Base-by-base conservation (phyloP, 2,888 invertebrate genomes). In the Stenodera caucasica region DNA sequence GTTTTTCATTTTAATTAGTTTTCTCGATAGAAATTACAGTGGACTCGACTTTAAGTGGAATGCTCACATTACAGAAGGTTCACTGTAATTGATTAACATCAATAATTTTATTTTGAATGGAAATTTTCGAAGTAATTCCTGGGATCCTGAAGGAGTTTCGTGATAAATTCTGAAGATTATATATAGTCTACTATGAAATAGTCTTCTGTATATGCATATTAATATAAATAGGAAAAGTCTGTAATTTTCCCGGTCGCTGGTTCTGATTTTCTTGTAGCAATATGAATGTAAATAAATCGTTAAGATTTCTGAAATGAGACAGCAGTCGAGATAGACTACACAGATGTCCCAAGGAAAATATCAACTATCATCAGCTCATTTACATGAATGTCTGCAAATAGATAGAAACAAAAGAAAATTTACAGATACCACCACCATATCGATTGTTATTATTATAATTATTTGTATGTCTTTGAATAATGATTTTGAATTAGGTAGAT, bases 221-320 rank as follows among this genome's bases (percentile, higher is more conserved):
- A 15, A 15, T 5, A 15, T 8, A 37, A 4, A 37, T 8, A 37
- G 2, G n/a, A 8, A 37, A 37, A 15, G 15, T 37, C 37, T 15
- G 45, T 45, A 45, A 45, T 45, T 45, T 45, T 45, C 45, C 12
- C 15, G 12, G 45, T 45, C 45, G 21, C 15, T 45, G 45, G 15
- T 45, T 45, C 21, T 21, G 45, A 21, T 45, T 45, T 18, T 45
- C 45, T 45, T 45, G 45, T 12, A 45, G 45, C 45, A 45, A 45
- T 45, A 45, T 45, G 21, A 45, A 45, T 45, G 45, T 11, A 45
- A 45, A 21, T 21, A n/a, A n/a, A n/a, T n/a, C 21, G 15, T 21
- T 45, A 21, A 45, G 21, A 45, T 21, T 21, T 21, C 21, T 45
- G 21, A 4, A 45, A 45, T 45, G 45, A 45, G 21, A 45, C 45